Evolutionary conservation across 2,888 invertebrate species (phyloP).

Genomic region (Norana najaformis): DNA sequence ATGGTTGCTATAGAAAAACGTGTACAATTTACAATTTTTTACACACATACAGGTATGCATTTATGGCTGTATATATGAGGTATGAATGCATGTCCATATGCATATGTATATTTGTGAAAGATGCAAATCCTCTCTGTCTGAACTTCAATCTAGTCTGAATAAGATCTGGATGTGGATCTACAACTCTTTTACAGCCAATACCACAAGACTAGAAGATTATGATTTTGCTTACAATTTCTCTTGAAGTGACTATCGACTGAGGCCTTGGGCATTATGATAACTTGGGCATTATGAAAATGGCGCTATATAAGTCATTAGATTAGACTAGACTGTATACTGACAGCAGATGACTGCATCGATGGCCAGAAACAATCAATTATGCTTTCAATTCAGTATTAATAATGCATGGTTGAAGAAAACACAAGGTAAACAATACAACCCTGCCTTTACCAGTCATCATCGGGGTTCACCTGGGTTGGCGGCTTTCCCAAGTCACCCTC

Average conservation of each 20-base stretch:
- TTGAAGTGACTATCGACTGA: no score
- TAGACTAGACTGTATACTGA: not conserved
- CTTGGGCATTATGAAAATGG: no score
- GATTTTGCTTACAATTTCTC: no score
- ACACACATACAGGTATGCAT: no score
- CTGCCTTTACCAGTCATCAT: no score
- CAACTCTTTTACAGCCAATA: not conserved
- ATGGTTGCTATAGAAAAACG: no score
- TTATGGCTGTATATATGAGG: no score
- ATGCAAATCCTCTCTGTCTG: not conserved
- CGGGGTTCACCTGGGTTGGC: not conserved
- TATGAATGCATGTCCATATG: no score
- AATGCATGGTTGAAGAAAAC: not conserved
- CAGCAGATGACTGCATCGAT: not conserved
- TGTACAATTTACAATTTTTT: no score
- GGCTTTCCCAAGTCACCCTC: not conserved
- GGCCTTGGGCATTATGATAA: no score
- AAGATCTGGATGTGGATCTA: not conserved
- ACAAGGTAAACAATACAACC: not conserved
- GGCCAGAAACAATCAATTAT: not conserved
- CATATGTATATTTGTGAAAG: not conserved
- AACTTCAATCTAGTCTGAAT: not conserved
- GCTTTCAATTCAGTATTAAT: not conserved
- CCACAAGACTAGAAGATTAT: no score
- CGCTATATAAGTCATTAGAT: no score